Conservation (phyloP, 2,113 vertebrate species). For the Pontoporia blainvillei region DNA sequence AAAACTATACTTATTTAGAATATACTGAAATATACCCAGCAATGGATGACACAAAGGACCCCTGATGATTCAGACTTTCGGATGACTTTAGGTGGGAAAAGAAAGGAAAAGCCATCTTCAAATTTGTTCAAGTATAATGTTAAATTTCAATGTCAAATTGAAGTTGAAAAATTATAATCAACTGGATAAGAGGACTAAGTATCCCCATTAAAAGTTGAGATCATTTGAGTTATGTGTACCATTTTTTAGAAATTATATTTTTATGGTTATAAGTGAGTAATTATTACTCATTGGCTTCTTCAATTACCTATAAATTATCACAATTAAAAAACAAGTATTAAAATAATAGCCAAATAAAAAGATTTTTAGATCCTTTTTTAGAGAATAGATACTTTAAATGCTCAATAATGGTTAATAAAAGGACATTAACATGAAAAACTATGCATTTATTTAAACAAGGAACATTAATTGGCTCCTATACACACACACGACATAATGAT, state of each 20-base stretch:
- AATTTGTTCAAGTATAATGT: background rate
- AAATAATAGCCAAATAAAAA: background rate
- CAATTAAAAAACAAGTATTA: background rate
- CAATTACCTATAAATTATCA: background rate
- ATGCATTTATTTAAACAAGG: constrained; percentile 3
- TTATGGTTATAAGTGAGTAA: background rate
- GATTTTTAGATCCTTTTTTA: background rate
- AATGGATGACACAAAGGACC: background rate
- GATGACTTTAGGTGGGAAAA: constrained; percentile 14
- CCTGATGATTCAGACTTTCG: background rate
- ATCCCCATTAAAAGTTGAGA: background rate
- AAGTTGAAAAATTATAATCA: constrained; percentile 3
- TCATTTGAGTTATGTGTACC: background rate
- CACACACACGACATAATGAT: background rate
- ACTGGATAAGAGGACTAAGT: background rate
- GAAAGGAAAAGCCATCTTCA: constrained; percentile 1
- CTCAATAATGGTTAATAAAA: constrained; percentile 29
- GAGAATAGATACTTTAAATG: background rate
- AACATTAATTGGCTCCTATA: background rate
- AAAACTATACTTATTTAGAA: constrained; percentile 28
- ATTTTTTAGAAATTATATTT: constrained; percentile 10
- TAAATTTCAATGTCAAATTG: background rate
- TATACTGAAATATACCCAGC: background rate
- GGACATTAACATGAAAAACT: constrained; percentile 16
- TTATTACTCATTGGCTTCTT: background rate